Evolutionary conservation across 2,888 invertebrate species (phyloP).

Genomic region (Dynastes hyllus): DNA sequence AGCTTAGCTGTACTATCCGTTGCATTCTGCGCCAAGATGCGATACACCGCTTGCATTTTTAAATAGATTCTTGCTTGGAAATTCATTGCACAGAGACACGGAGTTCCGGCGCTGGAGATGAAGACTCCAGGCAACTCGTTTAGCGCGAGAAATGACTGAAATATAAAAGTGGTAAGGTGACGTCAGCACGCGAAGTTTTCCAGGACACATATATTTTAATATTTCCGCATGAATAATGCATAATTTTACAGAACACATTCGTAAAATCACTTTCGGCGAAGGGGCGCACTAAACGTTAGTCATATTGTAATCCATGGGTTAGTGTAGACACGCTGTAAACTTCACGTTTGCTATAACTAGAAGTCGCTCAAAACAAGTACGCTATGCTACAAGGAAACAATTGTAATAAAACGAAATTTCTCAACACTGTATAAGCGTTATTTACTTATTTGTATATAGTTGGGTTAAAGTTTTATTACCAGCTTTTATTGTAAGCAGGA

Average conservation of each 20-base stretch:
- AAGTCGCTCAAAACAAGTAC: too few relatives aligned
- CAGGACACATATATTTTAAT: conserved; percentile 26
- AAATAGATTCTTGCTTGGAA: conserved; percentile 40
- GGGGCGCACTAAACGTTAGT: background rate
- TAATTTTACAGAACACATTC: conserved; percentile 6
- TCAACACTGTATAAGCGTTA: too few relatives aligned
- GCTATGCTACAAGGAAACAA: too few relatives aligned
- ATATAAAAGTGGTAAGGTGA: conserved; percentile 27
- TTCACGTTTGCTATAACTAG: too few relatives aligned
- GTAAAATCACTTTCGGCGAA: conserved; percentile 13
- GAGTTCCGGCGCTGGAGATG: conserved; percentile 35
- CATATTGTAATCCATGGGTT: too few relatives aligned
- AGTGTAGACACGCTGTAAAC: too few relatives aligned
- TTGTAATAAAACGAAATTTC: too few relatives aligned
- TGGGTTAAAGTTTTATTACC: too few relatives aligned
- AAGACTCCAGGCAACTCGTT: conserved; percentile 25
- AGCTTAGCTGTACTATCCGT: background rate
- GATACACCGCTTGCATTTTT: conserved; percentile 44
- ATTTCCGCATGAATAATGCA: conserved; percentile 8
- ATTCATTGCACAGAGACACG: conserved; percentile 44
- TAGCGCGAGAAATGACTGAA: conserved; percentile 28
- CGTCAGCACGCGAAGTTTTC: background rate
- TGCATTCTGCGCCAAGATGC: conserved; percentile 35
- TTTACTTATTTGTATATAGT: too few relatives aligned
- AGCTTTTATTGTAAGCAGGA: too few relatives aligned